Evolutionary conservation across 2,113 vertebrate genomes (phyloP).

Genomic region (Tiliqua scincoides): DNA sequence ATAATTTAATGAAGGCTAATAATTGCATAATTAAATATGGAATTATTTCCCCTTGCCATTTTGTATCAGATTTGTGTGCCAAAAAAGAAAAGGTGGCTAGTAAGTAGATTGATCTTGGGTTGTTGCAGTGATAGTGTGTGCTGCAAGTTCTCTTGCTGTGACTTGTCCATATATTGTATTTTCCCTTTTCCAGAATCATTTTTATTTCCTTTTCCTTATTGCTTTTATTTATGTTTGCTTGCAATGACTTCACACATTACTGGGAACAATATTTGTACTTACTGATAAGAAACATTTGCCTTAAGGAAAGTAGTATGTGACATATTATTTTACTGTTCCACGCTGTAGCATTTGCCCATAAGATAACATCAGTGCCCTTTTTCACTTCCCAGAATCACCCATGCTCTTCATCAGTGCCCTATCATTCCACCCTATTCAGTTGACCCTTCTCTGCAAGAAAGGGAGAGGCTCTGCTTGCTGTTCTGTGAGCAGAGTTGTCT

Average conservation of each 20-base stretch:
- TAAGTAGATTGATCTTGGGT: constrained; percentile 83
- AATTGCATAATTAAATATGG: constrained; percentile 70
- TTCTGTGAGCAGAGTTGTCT: background rate
- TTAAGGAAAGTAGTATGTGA: constrained; percentile 40
- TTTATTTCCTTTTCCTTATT: constrained; percentile 66
- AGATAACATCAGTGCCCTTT: background rate
- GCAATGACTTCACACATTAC: constrained; percentile 72
- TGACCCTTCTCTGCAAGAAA: no score
- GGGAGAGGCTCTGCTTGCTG: no score
- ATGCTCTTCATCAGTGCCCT: background rate
- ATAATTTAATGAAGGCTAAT: constrained; percentile 55
- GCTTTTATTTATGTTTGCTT: constrained; percentile 66
- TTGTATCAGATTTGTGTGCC: constrained; percentile 89
- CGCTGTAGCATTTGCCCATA: background rate
- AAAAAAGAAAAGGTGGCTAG: constrained; percentile 94
- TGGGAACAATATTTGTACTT: constrained; percentile 76
- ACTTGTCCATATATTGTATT: constrained; percentile 80
- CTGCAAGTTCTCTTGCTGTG: constrained; percentile 79
- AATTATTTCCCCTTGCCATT: constrained; percentile 75
- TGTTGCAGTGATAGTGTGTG: constrained; percentile 80
- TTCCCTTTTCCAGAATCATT: constrained; percentile 73
- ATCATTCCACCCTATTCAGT: background rate
- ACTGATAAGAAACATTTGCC: constrained; percentile 76
- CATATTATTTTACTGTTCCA: background rate
- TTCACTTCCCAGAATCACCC: background rate